Evolutionary conservation across 2,888 invertebrate genomes (phyloP).

Genomic region (Machimus atricapillus): DNA sequence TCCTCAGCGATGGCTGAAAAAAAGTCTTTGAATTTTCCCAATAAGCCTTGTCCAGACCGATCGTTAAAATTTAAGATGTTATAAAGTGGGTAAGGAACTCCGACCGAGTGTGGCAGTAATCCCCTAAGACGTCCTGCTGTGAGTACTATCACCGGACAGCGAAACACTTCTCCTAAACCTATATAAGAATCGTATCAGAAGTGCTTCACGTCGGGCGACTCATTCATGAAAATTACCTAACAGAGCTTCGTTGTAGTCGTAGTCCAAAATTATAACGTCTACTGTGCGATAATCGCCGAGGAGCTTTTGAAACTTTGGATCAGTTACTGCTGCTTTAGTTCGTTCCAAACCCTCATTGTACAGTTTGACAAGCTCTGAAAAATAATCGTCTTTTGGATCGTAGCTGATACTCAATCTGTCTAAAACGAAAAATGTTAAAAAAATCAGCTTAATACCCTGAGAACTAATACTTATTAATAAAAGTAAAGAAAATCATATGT

Average conservation of each 20-base stretch:
- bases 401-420: background rate
- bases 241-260: slow-evolving; percentile 46
- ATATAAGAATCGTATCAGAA: background rate
- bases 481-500: too few relatives aligned
- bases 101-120: background rate
- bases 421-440: background rate
- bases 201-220: background rate
- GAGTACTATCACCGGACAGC: slow-evolving; percentile 43
- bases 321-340: slow-evolving; percentile 4
- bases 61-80: background rate
- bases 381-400: background rate
- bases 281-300: background rate
- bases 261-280: slow-evolving; percentile 44
- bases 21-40: background rate
- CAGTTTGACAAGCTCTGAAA: slow-evolving; percentile 2
- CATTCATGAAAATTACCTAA: slow-evolving; percentile 35
- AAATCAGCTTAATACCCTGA: background rate
- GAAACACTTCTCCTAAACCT: slow-evolving; percentile 42
- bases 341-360: slow-evolving; percentile 42
- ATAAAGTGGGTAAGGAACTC: slow-evolving; percentile 33
- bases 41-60: background rate
- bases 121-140: background rate
- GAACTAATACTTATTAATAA: too few relatives aligned
- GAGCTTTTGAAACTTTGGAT: slow-evolving; percentile 43
- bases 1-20: slow-evolving; percentile 16